Base-by-base conservation (phyloP, 1,140 invertebrate species). In the Nephotettix cincticeps region DNA sequence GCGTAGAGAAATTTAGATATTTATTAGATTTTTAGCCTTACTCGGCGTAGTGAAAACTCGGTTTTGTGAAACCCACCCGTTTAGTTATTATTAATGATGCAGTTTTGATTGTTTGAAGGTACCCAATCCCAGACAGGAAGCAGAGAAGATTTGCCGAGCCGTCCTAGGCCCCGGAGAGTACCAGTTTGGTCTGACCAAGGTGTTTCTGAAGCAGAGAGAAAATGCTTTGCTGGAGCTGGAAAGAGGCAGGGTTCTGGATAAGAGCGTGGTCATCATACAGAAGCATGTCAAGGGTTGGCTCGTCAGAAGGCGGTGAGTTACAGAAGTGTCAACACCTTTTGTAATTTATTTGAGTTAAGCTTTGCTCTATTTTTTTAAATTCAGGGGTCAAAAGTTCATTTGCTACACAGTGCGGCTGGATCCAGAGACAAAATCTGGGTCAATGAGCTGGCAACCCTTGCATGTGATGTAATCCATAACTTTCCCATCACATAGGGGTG, bases 201-300 rank as follows among this genome's bases (percentile, higher is more conserved):
- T 91, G 1, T 91, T 91, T 77, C 80, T 91, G 1, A 91, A 91
- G 82, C 89, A 90, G 80, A 86, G 87, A n/a, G 87, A 91, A 78
- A 88, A 91, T 80, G 79, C 87, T 14, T 87, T 84, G 75, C 76
- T 91, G 71, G 89, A 91, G 78, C 87, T 90, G 78, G 84, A 88
- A 76, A 77, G 88, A 74, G 89, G 90, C 75, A 73, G 84, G 64
- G 84, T 85, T 17, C 78, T 90, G 4, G 86, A 87, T 0, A 83
- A 81, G 70, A 87, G 87, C 72, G 88, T 91, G 28, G 76, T 88
- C 0, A 82, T 88, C 47, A 81, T 92, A 1, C 90, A 91, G 77
- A 86, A 88, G 73, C 82, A 80, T 64, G 85, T 91, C 21, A 79
- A 86, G 63, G 87, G 86, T 2, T 91, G 88, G 88, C 83, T 85